phyloP scores from a whole-genome alignment of 1,140 invertebrate species.

The Cherax destructor region DNA sequence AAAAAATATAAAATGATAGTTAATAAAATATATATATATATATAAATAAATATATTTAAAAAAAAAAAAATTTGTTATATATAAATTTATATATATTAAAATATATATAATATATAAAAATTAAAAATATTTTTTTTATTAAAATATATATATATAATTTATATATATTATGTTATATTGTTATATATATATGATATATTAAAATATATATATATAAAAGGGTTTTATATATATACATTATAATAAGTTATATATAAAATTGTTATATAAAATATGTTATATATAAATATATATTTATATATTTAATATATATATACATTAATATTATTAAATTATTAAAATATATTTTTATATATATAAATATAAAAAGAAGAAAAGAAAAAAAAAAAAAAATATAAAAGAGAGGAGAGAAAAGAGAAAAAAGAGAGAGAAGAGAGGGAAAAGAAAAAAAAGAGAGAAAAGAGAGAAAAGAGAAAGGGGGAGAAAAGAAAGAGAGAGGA shows the following conservation, averaged over 20 bases:
- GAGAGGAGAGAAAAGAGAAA: neutral
- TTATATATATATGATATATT: too few relatives aligned
- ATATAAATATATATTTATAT: neutral
- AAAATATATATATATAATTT: neutral
- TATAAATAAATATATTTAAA: neutral
- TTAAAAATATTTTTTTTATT: too few relatives aligned
- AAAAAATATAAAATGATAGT: neutral
- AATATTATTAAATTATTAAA: neutral
- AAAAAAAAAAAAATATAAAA: too few relatives aligned
- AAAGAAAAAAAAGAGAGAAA: neutral
- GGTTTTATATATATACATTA: neutral
- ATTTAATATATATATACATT: neutral
- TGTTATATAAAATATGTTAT: neutral
- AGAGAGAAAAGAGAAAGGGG: constrained; percentile 10
- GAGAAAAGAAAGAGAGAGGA: too few relatives aligned
- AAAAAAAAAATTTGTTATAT: too few relatives aligned
- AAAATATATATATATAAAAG: too few relatives aligned
- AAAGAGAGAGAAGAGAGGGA: neutral
- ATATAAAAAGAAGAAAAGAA: too few relatives aligned
- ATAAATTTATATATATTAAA: neutral
- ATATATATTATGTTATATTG: neutral
- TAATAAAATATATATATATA: too few relatives aligned
- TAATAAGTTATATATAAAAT: neutral
- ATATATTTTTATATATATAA: neutral
- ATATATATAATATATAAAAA: neutral